A percentile compares a stretch with the other conserved stretches of the same genome.
phyloP scores from a whole-genome alignment of 2,888 invertebrate genomes.

The Synergus umbraculus region DNA sequence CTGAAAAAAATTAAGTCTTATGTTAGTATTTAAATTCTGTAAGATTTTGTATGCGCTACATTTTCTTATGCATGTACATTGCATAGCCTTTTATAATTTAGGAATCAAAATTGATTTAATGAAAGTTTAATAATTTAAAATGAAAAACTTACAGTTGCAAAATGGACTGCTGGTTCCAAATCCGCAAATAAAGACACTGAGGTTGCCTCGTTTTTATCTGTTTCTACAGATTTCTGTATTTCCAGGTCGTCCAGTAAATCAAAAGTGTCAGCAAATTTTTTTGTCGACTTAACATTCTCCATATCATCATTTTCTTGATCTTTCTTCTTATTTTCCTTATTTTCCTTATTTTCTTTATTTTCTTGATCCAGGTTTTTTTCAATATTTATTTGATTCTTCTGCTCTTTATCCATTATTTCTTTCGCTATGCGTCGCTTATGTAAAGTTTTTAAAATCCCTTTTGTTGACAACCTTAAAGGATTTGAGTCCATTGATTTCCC shows the following conservation, averaged over 20 bases:
- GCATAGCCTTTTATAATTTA: neutral
- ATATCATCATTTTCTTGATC: neutral
- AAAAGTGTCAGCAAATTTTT: slow-evolving; percentile 65
- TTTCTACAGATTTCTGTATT: slow-evolving; percentile 44
- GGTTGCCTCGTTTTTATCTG: neutral
- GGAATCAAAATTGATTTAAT: neutral
- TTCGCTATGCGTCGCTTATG: neutral
- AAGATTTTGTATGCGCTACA: too few relatives aligned
- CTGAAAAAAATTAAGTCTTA: slow-evolving; percentile 52
- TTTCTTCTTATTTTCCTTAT: neutral
- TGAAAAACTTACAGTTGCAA: slow-evolving; percentile 61
- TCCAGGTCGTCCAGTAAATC: slow-evolving; percentile 60
- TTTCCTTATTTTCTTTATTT: too few relatives aligned
- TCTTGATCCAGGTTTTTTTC: neutral
- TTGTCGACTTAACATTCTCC: neutral
- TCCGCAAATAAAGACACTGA: slow-evolving; percentile 64
- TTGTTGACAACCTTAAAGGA: slow-evolving; percentile 6
- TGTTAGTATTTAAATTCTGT: too few relatives aligned
- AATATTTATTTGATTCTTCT: neutral
- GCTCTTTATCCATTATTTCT: neutral
- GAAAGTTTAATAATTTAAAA: neutral
- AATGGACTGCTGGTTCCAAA: slow-evolving; percentile 64
- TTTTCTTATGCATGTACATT: too few relatives aligned
- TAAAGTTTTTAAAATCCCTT: slow-evolving; percentile 15
- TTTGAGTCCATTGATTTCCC: neutral